Base-by-base conservation (phyloP, 2,797 vertebrate species). In the Hylomyscus alleni region DNA sequence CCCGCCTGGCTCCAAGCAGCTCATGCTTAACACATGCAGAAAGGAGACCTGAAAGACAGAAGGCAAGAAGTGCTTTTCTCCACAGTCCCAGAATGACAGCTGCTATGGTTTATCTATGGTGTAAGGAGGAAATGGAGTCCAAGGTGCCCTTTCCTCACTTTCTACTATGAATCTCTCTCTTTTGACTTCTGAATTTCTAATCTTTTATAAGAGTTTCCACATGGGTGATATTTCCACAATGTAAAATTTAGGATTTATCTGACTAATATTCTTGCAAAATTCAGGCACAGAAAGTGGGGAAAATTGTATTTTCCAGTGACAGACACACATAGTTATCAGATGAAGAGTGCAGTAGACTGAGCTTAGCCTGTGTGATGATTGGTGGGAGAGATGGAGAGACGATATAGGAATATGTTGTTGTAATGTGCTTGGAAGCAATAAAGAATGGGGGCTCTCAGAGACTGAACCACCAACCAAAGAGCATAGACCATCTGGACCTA, bases 111-210 rank as follows among this genome's bases (percentile, higher is more conserved):
- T 90, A n/a, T 76, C 37, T 76, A 7, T 24, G 31, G 56, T 52
- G 62, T 34, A 50, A 14, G 29, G 24, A 50, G 60, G 83, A 86
- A 15, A 83, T 14, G 26, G 52, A 65, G 14, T 24, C 65, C 52
- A 72, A 62, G 2, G 26, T 92, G 73, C 20, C 8, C 22, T 65
- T 76, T 50, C 17, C 10, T 13, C 1, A 12, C 11, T 94, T 86
- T 78, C 82, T 52, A 83, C 76, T 89, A 94, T 34, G 9, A 86
- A 56, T 83, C 3, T 83, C 77, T 80, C 65, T 84, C 34, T 82
- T 72, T 87, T 83, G 73, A 89, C 40, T 94, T 96, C 34, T 82
- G 91, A 96, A 77, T n/a, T 90, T 94, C 89, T 72, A 73, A 91
- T 91, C 69, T 76, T 94, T 81, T 80, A 13, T 84, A 52, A 34